phyloP scores from a whole-genome alignment of 2,797 vertebrate species.

The Anguilla pacifica region DNA sequence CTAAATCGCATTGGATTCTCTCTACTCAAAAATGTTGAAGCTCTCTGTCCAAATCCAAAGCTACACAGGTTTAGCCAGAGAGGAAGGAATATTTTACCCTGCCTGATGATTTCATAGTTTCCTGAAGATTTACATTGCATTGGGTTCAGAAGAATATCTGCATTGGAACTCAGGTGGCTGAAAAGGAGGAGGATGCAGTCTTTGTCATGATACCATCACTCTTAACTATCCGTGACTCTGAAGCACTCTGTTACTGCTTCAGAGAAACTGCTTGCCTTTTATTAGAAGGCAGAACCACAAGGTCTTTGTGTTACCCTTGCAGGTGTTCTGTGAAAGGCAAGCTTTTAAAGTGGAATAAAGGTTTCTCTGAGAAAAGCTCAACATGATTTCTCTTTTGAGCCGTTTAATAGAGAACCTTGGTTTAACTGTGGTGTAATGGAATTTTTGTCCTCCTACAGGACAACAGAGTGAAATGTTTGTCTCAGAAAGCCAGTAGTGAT shows the following conservation, averaged over 20 bases:
- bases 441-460: background rate
- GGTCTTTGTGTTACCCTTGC: constrained; percentile 21
- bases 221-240: background rate
- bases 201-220: constrained; percentile 8
- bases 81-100: background rate
- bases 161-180: background rate
- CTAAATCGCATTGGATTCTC: background rate
- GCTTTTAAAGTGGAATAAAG: constrained; percentile 26
- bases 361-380: constrained; percentile 24
- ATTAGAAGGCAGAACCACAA: constrained; percentile 14
- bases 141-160: constrained; percentile 3
- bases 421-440: constrained; percentile 13
- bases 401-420: constrained; percentile 1
- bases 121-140: constrained; percentile 13
- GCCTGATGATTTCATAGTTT: constrained; percentile 2
- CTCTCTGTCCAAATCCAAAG: constrained; percentile 7
- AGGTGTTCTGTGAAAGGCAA: constrained; percentile 32
- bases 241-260: background rate
- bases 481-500: background rate
- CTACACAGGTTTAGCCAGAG: background rate
- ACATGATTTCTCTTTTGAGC: constrained; percentile 17
- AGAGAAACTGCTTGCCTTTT: constrained; percentile 6
- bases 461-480: background rate
- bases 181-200: constrained; percentile 3
- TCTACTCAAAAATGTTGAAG: background rate